Percentiles rank a stretch among this genome's conserved stretches.
Evolutionary conservation across 2,113 vertebrate genomes (phyloP).

Genomic region (Phodopus roborovskii): DNA sequence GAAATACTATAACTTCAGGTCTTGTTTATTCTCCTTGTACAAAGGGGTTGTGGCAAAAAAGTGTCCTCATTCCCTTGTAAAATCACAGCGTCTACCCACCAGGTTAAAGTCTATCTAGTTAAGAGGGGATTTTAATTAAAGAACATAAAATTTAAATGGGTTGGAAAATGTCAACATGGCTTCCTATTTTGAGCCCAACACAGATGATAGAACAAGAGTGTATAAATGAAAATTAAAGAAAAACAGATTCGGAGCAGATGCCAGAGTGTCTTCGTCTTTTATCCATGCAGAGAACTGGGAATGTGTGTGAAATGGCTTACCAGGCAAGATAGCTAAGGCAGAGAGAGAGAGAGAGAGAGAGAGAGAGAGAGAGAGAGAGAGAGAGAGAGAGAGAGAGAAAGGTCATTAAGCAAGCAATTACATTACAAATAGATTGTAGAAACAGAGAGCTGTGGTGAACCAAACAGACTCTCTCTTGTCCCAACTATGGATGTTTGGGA

Average conservation of each 20-base stretch:
- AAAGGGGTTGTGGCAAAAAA: not conserved
- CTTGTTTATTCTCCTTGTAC: not conserved
- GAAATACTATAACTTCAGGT: conserved; percentile 35
- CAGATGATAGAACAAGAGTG: conserved; percentile 88
- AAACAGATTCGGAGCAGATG: conserved; percentile 90
- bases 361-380: too few species aligned
- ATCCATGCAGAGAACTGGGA: conserved; percentile 83
- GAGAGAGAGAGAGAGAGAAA: too few species aligned
- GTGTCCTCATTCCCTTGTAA: conserved; percentile 64
- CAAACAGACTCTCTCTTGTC: conserved; percentile 28
- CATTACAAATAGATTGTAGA: conserved; percentile 79
- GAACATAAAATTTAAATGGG: conserved; percentile 88
- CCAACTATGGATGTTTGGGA: conserved; percentile 8
- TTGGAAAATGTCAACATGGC: conserved; percentile 89
- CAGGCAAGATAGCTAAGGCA: conserved; percentile 84
- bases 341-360: too few species aligned
- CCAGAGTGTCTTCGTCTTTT: conserved; percentile 78
- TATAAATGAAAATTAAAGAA: conserved; percentile 90
- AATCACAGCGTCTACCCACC: conserved; percentile 53
- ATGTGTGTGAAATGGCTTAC: conserved; percentile 86
- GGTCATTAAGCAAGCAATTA: conserved; percentile 85
- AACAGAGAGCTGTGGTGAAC: conserved; percentile 62
- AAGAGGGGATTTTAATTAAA: conserved; percentile 86
- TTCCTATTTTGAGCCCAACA: conserved; percentile 89
- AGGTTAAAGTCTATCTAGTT: conserved; percentile 83